Conservation (phyloP, 2,888 invertebrate genomes). For the Eudasyphora cyanicolor region DNA sequence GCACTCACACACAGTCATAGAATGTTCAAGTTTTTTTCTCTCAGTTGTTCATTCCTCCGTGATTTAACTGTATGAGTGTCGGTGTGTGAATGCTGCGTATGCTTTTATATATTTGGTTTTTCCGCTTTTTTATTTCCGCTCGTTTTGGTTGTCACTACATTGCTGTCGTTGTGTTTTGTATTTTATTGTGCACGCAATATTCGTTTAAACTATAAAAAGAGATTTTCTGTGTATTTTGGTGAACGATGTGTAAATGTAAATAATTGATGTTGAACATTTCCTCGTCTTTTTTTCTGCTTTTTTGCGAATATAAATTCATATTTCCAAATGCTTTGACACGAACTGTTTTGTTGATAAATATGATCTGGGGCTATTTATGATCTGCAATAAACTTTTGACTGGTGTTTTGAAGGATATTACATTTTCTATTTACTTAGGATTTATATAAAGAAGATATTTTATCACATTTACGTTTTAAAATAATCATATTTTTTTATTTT, state of each 20-base stretch:
- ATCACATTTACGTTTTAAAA: too few species aligned
- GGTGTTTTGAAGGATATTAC: too few species aligned
- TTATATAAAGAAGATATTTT: too few species aligned
- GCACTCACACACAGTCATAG: background rate
- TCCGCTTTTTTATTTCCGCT: background rate
- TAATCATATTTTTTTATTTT: too few species aligned
- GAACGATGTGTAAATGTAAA: slow-evolving; percentile 9
- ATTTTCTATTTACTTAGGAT: too few species aligned
- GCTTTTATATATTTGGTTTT: slow-evolving; percentile 2
- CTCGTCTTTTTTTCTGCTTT: background rate
- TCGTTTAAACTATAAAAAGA: slow-evolving; percentile 3
- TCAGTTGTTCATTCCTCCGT: background rate
- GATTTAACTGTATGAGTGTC: background rate
- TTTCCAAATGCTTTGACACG: background rate
- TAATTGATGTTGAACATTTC: background rate
- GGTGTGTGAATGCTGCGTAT: background rate
- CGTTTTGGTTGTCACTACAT: background rate
- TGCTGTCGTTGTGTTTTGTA: background rate
- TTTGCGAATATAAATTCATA: background rate
- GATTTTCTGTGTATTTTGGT: background rate
- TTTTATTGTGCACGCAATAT: slow-evolving; percentile 12
- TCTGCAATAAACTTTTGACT: background rate
- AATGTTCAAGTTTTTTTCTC: background rate
- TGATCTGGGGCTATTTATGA: background rate
- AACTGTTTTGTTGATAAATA: background rate